Evolutionary conservation across 1,140 invertebrate species (phyloP).

Genomic region (Caenorhabditis brenneri): DNA sequence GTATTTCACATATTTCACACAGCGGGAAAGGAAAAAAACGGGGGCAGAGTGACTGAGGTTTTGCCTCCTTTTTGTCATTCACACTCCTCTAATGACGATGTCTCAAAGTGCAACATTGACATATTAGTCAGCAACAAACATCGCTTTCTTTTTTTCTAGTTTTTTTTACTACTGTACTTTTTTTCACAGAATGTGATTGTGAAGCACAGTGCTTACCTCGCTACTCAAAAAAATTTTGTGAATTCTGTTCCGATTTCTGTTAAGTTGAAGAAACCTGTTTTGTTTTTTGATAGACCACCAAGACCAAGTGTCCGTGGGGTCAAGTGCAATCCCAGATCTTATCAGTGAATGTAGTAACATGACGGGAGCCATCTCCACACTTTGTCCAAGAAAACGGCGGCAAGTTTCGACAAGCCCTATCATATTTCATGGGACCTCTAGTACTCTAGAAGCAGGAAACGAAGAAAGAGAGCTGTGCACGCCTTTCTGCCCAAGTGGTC

Average conservation of each 20-base stretch:
- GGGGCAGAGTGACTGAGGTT: neutral
- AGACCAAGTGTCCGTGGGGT: too few species aligned
- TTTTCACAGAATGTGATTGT: neutral
- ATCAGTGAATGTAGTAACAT: neutral
- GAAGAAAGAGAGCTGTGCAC: neutral
- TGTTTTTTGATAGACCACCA: neutral
- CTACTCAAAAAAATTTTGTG: too few species aligned
- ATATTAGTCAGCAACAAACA: neutral
- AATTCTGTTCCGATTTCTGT: neutral
- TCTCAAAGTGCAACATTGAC: neutral
- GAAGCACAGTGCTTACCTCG: too few species aligned
- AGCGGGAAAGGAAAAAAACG: neutral
- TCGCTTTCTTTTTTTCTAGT: neutral
- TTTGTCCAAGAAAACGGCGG: neutral
- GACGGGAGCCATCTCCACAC: neutral
- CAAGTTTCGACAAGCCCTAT: conserved; percentile 22
- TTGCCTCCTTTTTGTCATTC: conserved; percentile 4
- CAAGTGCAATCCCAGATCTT: neutral
- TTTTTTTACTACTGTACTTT: neutral
- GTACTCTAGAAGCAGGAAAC: neutral
- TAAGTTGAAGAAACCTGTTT: too few species aligned
- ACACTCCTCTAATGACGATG: conserved; percentile 6
- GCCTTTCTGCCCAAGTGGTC: neutral
- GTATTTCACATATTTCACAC: conserved; percentile 31
- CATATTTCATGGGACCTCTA: conserved; percentile 32